Conservation (phyloP, 2,888 invertebrate species). For the Plebejus melissa region DNA sequence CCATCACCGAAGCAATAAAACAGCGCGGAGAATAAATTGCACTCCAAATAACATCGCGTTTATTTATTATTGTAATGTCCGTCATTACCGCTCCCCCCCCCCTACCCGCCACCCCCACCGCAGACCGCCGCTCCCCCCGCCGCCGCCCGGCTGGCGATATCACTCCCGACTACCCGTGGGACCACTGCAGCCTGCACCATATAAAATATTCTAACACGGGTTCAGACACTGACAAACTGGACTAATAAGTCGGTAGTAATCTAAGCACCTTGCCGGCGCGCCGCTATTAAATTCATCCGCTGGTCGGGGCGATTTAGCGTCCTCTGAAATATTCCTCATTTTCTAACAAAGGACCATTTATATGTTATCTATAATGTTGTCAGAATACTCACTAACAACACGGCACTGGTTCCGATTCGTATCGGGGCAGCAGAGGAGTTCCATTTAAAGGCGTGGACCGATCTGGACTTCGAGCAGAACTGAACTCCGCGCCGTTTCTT, state of each 20-base stretch:
- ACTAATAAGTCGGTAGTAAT: neutral
- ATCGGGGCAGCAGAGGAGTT: neutral
- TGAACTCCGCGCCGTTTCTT: neutral
- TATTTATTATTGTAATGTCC: conserved; percentile 27
- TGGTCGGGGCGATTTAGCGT: neutral
- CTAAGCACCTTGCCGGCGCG: neutral
- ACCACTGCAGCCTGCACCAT: neutral
- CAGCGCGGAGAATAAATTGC: conserved; percentile 26
- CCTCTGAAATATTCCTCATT: neutral
- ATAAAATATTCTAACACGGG: conserved; percentile 14
- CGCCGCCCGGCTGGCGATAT: neutral
- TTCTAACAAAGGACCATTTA: neutral
- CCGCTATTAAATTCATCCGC: neutral
- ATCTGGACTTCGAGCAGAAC: neutral
- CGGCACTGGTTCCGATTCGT: neutral
- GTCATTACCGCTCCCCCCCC: conserved; percentile 20
- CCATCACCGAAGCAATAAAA: conserved; percentile 6
- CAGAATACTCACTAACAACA: neutral
- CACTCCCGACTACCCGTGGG: neutral
- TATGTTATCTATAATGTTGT: neutral
- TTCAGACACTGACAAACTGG: neutral
- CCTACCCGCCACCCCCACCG: neutral
- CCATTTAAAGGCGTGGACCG: neutral
- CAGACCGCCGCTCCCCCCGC: conserved; percentile 3
- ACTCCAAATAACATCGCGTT: conserved; percentile 29